Evolutionary conservation across 2,113 vertebrate species (phyloP), one percentile per base, ranked within the genome.

Genomic region (Stercorarius parasiticus): DNA sequence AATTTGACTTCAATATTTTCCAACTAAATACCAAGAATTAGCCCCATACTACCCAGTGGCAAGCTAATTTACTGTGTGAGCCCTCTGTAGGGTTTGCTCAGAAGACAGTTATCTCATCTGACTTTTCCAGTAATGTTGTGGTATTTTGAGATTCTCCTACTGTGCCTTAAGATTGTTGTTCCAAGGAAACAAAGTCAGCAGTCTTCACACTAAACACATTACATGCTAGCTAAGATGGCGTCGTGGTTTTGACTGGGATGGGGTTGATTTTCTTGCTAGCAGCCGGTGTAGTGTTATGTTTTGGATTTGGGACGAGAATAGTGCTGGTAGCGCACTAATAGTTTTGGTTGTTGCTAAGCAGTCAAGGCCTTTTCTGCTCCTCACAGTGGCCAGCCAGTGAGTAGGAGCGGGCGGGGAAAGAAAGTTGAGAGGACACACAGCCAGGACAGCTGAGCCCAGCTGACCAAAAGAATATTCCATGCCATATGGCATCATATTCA

Each of bases 21-120:
- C 30, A 76, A 19, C 4, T 55, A 59, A 79, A 72, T 50, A 58
- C 6, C 18, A 67, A 71, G 53, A 76, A 55, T 55, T 71, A 71
- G 4, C 6, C 6, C 4, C 5, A 13, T 38, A 29, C 2, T 64
- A 50, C 2, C 1, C 16, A 55, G 15, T 23, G 30, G 6, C 32
- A 13, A 52, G 5, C 12, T 70, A 13, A 19, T 36, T 66, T 53
- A 43, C 3, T 6, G 27, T 5, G 8, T 66, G 2, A 79, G 5
- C 1, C 8, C 38, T 82, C 22, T 8, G 50, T 49, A 36, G 3
- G 36, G 8, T 56, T 82, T 90, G 2, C n/a, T 76, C 34, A 34
- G 10, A 85, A 79, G 11, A 58, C 3, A 78, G 4, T 45, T 15
- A 18, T 18, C 21, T 86, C 11, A 65, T 64, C 29, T 86, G 27